phyloP scores from a whole-genome alignment of 2,888 invertebrate genomes.

The Drosophila acutilabella region DNA sequence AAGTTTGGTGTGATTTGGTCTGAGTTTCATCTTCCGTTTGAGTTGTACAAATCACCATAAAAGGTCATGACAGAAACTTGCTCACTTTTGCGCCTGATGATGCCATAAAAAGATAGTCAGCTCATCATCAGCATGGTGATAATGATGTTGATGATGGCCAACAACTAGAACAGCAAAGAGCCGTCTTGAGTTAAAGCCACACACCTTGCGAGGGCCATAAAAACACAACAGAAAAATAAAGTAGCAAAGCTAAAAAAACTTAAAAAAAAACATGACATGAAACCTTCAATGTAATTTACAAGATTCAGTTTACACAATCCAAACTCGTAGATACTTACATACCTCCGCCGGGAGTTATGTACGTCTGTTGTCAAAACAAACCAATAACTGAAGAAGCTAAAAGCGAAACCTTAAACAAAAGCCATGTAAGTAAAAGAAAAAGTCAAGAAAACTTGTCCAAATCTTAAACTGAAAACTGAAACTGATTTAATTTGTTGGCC shows the following conservation, averaged over 20 bases:
- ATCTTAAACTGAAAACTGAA: slow-evolving; percentile 17
- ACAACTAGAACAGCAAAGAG: slow-evolving; percentile 40
- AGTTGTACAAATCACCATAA: slow-evolving; percentile 51
- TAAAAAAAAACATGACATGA: slow-evolving; percentile 46
- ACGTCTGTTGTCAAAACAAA: slow-evolving; percentile 12
- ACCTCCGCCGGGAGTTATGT: slow-evolving; percentile 4
- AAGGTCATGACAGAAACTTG: slow-evolving; percentile 63
- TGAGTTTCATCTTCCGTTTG: slow-evolving; percentile 32
- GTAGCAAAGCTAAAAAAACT: background rate
- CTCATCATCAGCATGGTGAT: slow-evolving; percentile 20
- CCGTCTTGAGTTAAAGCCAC: slow-evolving; percentile 18
- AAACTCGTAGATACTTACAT: slow-evolving; percentile 23
- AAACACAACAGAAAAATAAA: background rate
- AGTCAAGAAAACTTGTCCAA: slow-evolving; percentile 27
- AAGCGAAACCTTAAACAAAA: slow-evolving; percentile 15
- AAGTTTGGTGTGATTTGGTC: background rate
- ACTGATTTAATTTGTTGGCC: slow-evolving; percentile 31
- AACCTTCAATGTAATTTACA: slow-evolving; percentile 65
- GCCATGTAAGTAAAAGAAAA: slow-evolving; percentile 7
- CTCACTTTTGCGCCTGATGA: slow-evolving; percentile 47
- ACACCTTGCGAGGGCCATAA: slow-evolving; percentile 48
- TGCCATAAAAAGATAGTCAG: slow-evolving; percentile 59
- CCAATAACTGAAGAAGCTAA: background rate
- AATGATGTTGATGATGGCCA: slow-evolving; percentile 29
- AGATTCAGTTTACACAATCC: slow-evolving; percentile 41